Conservation (phyloP, 2,888 invertebrate species). For the Aporophyla lueneburgensis region DNA sequence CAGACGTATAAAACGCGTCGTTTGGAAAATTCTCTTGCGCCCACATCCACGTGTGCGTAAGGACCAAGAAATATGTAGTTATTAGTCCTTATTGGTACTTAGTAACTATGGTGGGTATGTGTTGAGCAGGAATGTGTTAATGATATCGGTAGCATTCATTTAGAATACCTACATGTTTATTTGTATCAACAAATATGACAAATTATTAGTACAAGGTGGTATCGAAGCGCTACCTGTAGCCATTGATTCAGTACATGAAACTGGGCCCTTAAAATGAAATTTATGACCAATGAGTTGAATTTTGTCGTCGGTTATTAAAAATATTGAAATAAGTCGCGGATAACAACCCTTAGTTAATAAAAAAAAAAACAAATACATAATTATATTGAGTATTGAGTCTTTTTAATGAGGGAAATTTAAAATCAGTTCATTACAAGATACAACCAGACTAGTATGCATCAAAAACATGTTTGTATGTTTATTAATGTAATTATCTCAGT, state of each 20-base stretch:
- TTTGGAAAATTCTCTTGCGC: conserved; percentile 63
- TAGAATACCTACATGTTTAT: not conserved
- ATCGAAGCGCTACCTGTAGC: too few species aligned
- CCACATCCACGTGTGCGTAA: not conserved
- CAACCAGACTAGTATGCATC: not conserved
- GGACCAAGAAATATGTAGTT: not conserved
- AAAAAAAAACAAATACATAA: too few species aligned
- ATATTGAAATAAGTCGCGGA: too few species aligned
- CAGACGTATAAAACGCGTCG: conserved; percentile 44
- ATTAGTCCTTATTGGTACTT: conserved; percentile 6
- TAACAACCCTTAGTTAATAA: too few species aligned
- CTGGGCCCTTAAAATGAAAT: too few species aligned
- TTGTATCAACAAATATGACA: not conserved
- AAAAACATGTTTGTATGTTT: not conserved
- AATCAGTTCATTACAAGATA: not conserved
- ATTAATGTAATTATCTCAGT: not conserved
- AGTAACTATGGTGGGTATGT: not conserved
- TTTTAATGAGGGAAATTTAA: too few species aligned
- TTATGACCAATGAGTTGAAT: too few species aligned
- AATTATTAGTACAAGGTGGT: too few species aligned
- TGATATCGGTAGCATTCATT: not conserved
- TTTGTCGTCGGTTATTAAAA: too few species aligned
- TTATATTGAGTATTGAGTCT: too few species aligned
- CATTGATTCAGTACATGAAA: too few species aligned
- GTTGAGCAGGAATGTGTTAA: not conserved